Conservation (phyloP, 1,140 invertebrate genomes). For the Coptotermes formosanus region DNA sequence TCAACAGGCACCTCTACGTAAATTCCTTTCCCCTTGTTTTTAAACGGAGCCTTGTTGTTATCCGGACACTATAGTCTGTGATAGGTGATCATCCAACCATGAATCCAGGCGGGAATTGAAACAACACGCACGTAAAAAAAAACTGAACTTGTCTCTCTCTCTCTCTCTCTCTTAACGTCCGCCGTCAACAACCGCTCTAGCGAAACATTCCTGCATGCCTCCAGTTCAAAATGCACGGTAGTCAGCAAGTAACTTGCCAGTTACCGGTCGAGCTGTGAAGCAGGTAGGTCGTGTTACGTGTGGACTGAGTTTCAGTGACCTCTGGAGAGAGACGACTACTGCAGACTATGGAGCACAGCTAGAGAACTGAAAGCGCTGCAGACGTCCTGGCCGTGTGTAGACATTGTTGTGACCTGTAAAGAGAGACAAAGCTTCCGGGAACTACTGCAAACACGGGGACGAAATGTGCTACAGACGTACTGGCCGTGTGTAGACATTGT, state of each 20-base stretch:
- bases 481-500: too few relatives aligned
- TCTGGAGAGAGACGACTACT: too few relatives aligned
- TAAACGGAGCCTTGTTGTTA: neutral
- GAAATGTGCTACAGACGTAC: too few relatives aligned
- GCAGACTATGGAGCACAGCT: too few relatives aligned
- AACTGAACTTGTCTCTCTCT: neutral
- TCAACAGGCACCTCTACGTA: neutral
- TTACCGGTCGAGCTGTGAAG: neutral
- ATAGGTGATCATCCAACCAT: conserved; percentile 9
- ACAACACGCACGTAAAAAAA: neutral
- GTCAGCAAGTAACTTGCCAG: neutral
- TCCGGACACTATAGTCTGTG: neutral
- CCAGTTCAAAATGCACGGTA: conserved; percentile 11
- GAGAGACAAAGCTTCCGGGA: too few relatives aligned
- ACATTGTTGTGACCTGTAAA: too few relatives aligned
- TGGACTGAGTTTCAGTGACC: too few relatives aligned
- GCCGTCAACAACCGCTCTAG: neutral
- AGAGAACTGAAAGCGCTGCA: too few relatives aligned
- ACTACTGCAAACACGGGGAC: too few relatives aligned
- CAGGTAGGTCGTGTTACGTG: too few relatives aligned
- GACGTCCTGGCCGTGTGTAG: too few relatives aligned
- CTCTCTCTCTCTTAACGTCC: neutral
- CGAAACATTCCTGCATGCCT: conserved; percentile 17
- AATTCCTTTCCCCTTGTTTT: neutral
- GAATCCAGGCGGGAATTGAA: conserved; percentile 10